Conservation (phyloP, 2,888 invertebrate species). For the Disparrhopalites patrizii region DNA sequence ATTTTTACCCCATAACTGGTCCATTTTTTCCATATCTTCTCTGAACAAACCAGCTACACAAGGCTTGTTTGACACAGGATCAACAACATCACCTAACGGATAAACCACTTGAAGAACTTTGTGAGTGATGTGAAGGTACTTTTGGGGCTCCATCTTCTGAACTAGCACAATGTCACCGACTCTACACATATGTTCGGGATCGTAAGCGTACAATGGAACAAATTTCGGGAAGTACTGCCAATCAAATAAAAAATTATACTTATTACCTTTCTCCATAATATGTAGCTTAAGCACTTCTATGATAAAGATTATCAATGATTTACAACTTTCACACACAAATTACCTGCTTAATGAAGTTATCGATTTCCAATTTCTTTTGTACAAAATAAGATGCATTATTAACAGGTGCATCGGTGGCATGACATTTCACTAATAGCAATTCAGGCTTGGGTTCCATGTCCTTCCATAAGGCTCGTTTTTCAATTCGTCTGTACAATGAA, state of each 20-base stretch:
- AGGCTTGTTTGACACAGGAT: constrained; percentile 77
- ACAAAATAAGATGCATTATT: too few relatives aligned
- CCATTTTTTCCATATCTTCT: constrained; percentile 49
- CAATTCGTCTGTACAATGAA: too few relatives aligned
- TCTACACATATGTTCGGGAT: constrained; percentile 72
- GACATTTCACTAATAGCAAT: too few relatives aligned
- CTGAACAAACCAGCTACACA: constrained; percentile 67
- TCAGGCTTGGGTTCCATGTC: too few relatives aligned
- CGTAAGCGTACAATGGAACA: constrained; percentile 69
- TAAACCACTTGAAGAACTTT: constrained; percentile 74
- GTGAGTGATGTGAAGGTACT: constrained; percentile 74
- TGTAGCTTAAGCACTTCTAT: too few relatives aligned
- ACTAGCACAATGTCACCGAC: constrained; percentile 78
- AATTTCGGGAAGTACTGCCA: constrained; percentile 74
- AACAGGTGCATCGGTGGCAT: too few relatives aligned
- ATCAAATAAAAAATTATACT: constrained; percentile 23
- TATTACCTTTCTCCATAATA: too few relatives aligned
- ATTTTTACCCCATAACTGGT: constrained; percentile 43
- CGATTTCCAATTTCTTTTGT: too few relatives aligned
- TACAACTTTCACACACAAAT: too few relatives aligned
- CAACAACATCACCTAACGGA: constrained; percentile 77
- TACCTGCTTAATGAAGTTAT: too few relatives aligned
- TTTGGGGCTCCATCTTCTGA: constrained; percentile 65
- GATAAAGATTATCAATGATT: too few relatives aligned
- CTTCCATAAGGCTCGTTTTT: too few relatives aligned